Evolutionary conservation across 2,797 vertebrate species (phyloP), one percentile per base, ranked within the genome.

Genomic region (Schizothorax lantsangensis): DNA sequence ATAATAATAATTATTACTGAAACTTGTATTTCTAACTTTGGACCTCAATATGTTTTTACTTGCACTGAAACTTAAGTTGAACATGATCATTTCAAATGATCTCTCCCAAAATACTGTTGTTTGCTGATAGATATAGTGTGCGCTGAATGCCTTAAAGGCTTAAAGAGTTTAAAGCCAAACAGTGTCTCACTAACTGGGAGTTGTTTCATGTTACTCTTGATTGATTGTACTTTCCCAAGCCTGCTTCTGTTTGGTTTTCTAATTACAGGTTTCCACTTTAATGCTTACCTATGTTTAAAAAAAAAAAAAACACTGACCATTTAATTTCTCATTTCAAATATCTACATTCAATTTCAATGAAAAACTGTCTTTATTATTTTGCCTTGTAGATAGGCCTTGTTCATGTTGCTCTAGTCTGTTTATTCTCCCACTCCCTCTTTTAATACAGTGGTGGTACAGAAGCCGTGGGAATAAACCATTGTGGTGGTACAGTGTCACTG

Each of bases 21-120:
- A 30, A 33, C n/a, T 49, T 74, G 10, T 17, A 78, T 59, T 79
- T 11, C 26, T 40, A 26, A 49, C 30, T 69, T 52, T 45, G 30
- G 45, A 69, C 62, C 64, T 81, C 64, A 69, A 52, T 47, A 81
- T 8, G 19, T 40, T 62, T 78, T 30, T 79, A 59, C 21, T 45
- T 80, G 57, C 38, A 62, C 57, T 64, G 45, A 54, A 23, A 82
- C 21, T 4, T 54, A 9, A 5, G 21, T 36, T 36, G 2, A 69
- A 52, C 47, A 23, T 54, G 45, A 45, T 66, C 5, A 72, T 72
- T 40, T 64, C 38, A 43, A 45, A n/a, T 17, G 11, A 36, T 54
- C 45, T 15, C 11, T 38, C 64, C 30, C 30, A 81, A 81, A 52
- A 81, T 54, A 52, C 21, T 54, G 30, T 82, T 49, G 43, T 82